phyloP scores from a whole-genome alignment of 2,113 vertebrate species.

The Gadus chalcogrammus region DNA sequence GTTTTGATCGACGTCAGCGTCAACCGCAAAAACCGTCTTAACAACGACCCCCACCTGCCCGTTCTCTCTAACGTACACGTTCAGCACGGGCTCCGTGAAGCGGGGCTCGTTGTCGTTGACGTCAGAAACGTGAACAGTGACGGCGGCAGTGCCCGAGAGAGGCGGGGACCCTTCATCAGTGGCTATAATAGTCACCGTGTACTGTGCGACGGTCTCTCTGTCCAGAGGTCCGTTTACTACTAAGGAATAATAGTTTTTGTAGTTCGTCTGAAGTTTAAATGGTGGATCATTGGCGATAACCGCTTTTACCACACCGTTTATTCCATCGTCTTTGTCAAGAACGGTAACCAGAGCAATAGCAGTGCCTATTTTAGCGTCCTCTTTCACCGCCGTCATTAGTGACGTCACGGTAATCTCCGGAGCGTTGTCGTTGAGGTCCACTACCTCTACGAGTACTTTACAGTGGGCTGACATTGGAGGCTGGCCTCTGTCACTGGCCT shows the following conservation, averaged over 20 bases:
- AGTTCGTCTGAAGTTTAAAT: constrained; percentile 65
- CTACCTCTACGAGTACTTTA: constrained; percentile 74
- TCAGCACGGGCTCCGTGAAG: constrained; percentile 36
- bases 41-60: constrained; percentile 54
- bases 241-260: constrained; percentile 70
- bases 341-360: constrained; percentile 79
- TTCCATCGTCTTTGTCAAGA: constrained; percentile 73
- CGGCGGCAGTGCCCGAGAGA: constrained; percentile 36
- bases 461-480: constrained; percentile 68
- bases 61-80: constrained; percentile 60
- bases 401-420: constrained; percentile 72
- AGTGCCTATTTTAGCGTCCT: constrained; percentile 64
- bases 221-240: constrained; percentile 50
- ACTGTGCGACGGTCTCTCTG: constrained; percentile 28
- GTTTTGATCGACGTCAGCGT: constrained; percentile 60
- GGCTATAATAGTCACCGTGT: constrained; percentile 48
- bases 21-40: constrained; percentile 54
- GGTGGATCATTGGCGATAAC: constrained; percentile 36
- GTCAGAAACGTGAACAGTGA: constrained; percentile 42
- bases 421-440: constrained; percentile 78
- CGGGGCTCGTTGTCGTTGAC: constrained; percentile 54
- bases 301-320: constrained; percentile 65
- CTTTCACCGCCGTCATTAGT: constrained; percentile 60
- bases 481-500: constrained; percentile 67
- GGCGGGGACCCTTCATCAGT: constrained; percentile 50